phyloP scores from a whole-genome alignment of 1,140 invertebrate genomes.

The Drosophila repletoides region DNA sequence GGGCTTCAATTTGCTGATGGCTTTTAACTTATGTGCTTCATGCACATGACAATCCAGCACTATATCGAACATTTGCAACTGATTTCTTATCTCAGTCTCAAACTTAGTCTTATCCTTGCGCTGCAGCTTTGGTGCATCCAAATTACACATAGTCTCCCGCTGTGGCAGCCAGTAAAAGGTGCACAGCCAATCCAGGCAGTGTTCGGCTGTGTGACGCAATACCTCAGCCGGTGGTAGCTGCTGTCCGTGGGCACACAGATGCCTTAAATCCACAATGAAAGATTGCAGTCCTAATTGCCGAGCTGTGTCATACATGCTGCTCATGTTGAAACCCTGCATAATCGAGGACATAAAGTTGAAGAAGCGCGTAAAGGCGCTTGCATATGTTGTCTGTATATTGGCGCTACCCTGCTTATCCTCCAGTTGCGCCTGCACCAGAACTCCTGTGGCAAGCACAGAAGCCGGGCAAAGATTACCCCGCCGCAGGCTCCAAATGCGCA shows the following conservation, averaged over 20 bases:
- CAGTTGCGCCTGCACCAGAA: slow-evolving; percentile 60
- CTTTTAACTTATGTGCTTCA: slow-evolving; percentile 57
- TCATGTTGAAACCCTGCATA: slow-evolving; percentile 63
- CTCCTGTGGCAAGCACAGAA: slow-evolving; percentile 67
- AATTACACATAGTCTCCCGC: slow-evolving; percentile 46
- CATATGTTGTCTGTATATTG: slow-evolving; percentile 57
- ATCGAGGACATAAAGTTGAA: slow-evolving; percentile 82
- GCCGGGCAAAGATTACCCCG: slow-evolving; percentile 72
- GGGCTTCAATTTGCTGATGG: slow-evolving; percentile 48
- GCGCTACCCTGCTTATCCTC: slow-evolving; percentile 31
- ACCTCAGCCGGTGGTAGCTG: slow-evolving; percentile 58
- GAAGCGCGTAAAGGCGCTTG: slow-evolving; percentile 71
- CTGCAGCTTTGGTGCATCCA: slow-evolving; percentile 51
- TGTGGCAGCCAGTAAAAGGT: slow-evolving; percentile 72
- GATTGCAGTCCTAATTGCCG: slow-evolving; percentile 64
- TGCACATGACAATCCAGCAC: slow-evolving; percentile 62
- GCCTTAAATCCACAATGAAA: slow-evolving; percentile 76
- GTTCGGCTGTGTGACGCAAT: slow-evolving; percentile 47
- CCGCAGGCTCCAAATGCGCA: slow-evolving; percentile 71
- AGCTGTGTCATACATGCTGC: slow-evolving; percentile 77
- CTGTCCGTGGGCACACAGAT: slow-evolving; percentile 78
- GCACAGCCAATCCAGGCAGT: slow-evolving; percentile 70
- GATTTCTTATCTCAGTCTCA: slow-evolving; percentile 38
- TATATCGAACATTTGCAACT: slow-evolving; percentile 62
- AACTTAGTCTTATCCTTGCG: slow-evolving; percentile 56